A percentile compares a stretch with the other conserved stretches of the same genome.
Evolutionary conservation across 2,113 vertebrate species (phyloP).

Genomic region (Tragelaphus imberbis): DNA sequence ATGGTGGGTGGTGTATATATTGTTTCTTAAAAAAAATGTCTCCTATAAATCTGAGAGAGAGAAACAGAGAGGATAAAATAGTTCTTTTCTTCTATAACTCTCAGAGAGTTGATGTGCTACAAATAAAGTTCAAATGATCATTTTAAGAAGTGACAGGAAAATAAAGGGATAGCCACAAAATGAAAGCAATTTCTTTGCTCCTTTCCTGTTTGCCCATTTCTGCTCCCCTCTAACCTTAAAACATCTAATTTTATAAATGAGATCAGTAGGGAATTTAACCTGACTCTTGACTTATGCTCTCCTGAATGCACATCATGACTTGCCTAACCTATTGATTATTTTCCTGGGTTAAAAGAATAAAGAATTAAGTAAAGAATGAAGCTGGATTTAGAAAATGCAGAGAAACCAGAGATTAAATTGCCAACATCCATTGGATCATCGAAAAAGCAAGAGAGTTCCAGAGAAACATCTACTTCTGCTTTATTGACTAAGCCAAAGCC

Average conservation of each 20-base stretch:
- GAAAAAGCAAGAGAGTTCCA: neutral
- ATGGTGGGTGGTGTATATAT: neutral
- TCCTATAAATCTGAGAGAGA: neutral
- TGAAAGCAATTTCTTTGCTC: neutral
- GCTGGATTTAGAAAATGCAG: neutral
- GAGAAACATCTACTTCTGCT: neutral
- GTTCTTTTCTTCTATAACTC: neutral
- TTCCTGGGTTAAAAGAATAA: neutral
- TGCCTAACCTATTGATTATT: neutral
- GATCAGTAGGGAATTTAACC: neutral
- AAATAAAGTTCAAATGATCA: slow-evolving; percentile 8
- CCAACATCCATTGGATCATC: neutral
- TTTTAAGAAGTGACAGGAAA: neutral
- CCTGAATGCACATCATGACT: neutral
- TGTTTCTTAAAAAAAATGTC: neutral
- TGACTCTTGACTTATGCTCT: neutral
- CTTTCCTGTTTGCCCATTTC: neutral
- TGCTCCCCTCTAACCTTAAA: neutral
- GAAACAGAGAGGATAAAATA: slow-evolving; percentile 8
- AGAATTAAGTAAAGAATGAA: neutral
- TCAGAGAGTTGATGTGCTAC: neutral
- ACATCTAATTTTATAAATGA: neutral
- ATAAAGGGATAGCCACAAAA: neutral
- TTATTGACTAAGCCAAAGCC: neutral
- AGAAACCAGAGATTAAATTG: neutral